Evolutionary conservation across 2,888 invertebrate species (phyloP), one percentile per base, ranked within the genome.

Genomic region (Prenolepis imparis): DNA sequence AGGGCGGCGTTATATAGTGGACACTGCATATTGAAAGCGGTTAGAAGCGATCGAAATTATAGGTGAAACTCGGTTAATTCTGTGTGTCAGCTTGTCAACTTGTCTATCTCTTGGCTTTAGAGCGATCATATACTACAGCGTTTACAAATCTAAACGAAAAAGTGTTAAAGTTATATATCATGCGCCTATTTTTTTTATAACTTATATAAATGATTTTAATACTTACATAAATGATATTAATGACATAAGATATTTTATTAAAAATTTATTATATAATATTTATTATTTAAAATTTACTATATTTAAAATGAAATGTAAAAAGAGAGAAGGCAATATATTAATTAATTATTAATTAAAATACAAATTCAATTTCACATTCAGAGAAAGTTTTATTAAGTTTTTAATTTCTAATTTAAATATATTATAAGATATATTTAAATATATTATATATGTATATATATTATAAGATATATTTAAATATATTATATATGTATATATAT

Each of bases 1-100:
- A 70, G 55, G 57, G n/a, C 15, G 18, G 41, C 24, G 24, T 66
- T 36, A 8, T 36, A 8, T 52, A 18, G 32, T 36, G 32, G 18
- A 48, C 15, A 18, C n/a, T 32, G 55, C 24, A 12, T 67, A 41
- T 41, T 1, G n/a, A 57, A 28, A 39, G n/a, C 1, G 24, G 36
- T 4, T 39, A 55, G n/a, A 8, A 18, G n/a, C 15, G 28, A 77
- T 21, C 28, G 32, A 78, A 55, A 70, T 78, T 78, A 67, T 18
- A 9, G 66, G 5, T 52, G n/a, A 6, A 44, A 39, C 39, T 55
- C n/a, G 18, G 5, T 64, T 67, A 41, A 64, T 74, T 61, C 21
- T 67, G 8, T 41, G 44, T n/a, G 4, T 9, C 5, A 21, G 28
- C 41, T 57, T 77, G 52, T 39, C 6, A 66, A 48, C 18, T 44